Evolutionary conservation across 2,797 vertebrate species (phyloP), one percentile per base, ranked within the genome.

Genomic region (Garrulus glandarius): DNA sequence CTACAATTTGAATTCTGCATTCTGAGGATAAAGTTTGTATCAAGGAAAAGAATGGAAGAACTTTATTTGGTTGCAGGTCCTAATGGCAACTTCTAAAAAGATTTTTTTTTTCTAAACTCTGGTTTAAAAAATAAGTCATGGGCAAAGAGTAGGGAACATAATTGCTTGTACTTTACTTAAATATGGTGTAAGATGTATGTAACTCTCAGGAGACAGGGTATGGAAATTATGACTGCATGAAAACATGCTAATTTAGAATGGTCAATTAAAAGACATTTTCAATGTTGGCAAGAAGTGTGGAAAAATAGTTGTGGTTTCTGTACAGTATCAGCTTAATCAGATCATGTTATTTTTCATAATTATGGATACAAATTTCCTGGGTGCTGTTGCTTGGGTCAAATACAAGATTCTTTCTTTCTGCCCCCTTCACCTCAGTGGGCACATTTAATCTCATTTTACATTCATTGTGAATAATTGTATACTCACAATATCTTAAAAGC

Each of bases 1-100:
- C 55, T 82, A 39, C 67, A 87, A 50, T 95, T 89, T 85, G 68
- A 84, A 70, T 92, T 91, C 81, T 83, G 64, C 56, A 77, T 89
- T 89, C 87, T 56, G 78, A 91, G 96, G 49, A 74, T 70, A 63
- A 89, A 93, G 81, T 95, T 93, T 67, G 12, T 26, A 69, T 43
- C 23, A 49, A 81, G 55, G 30, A 84, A 77, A 67, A 89, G 21
- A 89, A 57, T 2, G 61, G 27, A 84, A 43, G 53, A 59, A 92
- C 74, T 91, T 87, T 15, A 53, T 77, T 87, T 84, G 24, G 19
- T 74, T 87, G 56, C 26, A 60, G 12, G 23, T 30, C 26, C 15
- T 47, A 34, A 26, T 16, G 29, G 65, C 8, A 72, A 69, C 12
- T 61, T 82, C 53, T 72, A 0, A 15, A 46, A 76, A 44, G 4